These are phyloP conservation scores for Atta cephalotes DNA, from an alignment of 1,140 invertebrate genomes.

Conservation along the genomic window DNA sequence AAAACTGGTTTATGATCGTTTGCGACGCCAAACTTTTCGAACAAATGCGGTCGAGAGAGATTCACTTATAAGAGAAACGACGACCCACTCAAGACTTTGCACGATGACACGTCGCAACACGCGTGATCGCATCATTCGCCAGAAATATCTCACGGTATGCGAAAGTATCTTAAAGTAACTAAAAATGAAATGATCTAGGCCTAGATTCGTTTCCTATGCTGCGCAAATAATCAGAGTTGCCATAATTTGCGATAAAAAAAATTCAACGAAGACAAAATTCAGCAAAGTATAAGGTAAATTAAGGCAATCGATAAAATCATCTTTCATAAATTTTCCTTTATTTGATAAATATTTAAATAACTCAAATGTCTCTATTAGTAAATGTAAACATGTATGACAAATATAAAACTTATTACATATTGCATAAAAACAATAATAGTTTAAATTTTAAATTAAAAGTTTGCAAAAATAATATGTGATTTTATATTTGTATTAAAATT, in stretches of 20 bases:
- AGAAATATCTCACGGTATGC: constrained; percentile 37
- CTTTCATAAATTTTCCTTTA: background rate
- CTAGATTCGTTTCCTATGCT: constrained; percentile 19
- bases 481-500: background rate
- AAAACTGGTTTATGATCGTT: background rate
- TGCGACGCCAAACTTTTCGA: background rate
- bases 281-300: background rate
- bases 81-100: background rate
- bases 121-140: constrained; percentile 21
- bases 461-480: background rate
- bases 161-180: constrained; percentile 10
- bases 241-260: background rate
- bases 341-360: constrained; percentile 22
- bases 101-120: constrained; percentile 7
- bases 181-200: constrained; percentile 36
- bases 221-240: background rate
- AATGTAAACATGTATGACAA: background rate
- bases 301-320: background rate
- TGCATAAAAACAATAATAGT: background rate
- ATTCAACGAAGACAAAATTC: background rate
- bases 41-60: background rate
- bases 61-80: too few species aligned
- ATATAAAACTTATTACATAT: background rate
- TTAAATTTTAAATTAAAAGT: background rate
- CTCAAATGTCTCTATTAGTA: background rate